A percentile compares a stretch with the other conserved stretches of the same genome.
These are phyloP conservation scores for Epinephelus lanceolatus DNA, from an alignment of 2,113 vertebrate genomes.

Conservation along the genomic window DNA sequence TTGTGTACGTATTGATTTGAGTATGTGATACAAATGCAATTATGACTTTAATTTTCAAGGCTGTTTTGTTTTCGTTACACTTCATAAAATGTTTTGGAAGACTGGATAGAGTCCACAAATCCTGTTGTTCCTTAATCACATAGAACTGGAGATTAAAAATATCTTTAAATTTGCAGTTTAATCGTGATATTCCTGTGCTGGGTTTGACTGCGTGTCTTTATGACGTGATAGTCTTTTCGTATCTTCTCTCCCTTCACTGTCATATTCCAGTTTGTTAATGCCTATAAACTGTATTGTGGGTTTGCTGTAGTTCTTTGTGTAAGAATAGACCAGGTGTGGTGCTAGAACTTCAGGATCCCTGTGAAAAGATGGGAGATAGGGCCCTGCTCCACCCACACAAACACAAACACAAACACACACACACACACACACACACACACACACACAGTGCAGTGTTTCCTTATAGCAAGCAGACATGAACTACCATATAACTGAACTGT, in stretches of 20 bases:
- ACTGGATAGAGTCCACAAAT: neutral
- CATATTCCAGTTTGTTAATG: conserved; percentile 1
- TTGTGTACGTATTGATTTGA: conserved; percentile 43
- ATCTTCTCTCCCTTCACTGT: neutral
- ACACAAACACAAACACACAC: neutral
- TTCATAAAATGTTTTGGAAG: conserved; percentile 5
- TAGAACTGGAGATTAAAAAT: too few relatives aligned
- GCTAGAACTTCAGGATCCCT: conserved; percentile 16
- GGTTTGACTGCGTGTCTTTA: neutral
- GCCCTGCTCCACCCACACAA: neutral
- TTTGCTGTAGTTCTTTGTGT: neutral
- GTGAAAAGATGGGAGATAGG: conserved; percentile 16
- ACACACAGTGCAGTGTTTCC: neutral
- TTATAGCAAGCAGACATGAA: neutral
- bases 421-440: conserved; percentile 5
- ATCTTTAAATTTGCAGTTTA: neutral
- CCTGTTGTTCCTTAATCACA: too few relatives aligned
- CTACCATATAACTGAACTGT: neutral
- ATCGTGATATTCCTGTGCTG: neutral
- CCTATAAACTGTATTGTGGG: neutral
- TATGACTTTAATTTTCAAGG: conserved; percentile 26
- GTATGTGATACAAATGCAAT: conserved; percentile 52
- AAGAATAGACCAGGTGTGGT: conserved; percentile 28
- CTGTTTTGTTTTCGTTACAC: conserved; percentile 19
- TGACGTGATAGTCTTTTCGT: neutral